Base-by-base conservation (phyloP, 92 coral and sea anemone genomes). In the Parazoanthus darwini region DNA sequence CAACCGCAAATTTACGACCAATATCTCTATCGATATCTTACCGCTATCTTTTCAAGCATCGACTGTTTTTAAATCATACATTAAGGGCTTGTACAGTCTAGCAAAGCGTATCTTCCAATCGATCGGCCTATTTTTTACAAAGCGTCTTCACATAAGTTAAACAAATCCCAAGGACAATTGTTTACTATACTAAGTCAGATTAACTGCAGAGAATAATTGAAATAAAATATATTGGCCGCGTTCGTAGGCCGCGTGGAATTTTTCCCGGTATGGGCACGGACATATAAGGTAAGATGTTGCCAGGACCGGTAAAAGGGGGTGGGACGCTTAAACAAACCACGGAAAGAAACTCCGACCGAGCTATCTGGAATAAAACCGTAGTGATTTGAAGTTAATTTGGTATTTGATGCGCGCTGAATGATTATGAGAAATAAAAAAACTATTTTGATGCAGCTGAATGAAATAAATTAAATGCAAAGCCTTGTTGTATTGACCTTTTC, bases 221-320 rank as follows among this genome's bases (percentile, higher is more conserved):
- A 80, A 56, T 58, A 35, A 22, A 23, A 5, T 59, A 80, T 80
- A 56, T 58, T 20, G 44, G 10, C 36, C 71, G 51, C 51, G 42
- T 29, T 29, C 33, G 33, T 8, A 48, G 51, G 51, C 51, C 51
- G 72, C 85, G 35, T 80, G 85, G 85, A 73, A 35, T 56, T 26
- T 80, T 80, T 10, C 16, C 77, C 77, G 13, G 35, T 33, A 33
- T 56, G 82, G 20, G 36, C 15, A 78, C 26, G 36, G 59, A 78
- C 85, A 56, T 80, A 80, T 80, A 80, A 56, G 85, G 85, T 58
- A 56, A 80, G 29, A 35, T 3, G 1, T 36, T 48, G 25, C 50
- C 36, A 37, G 58, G 23, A 50, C 85, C 72, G 51, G 73, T 37
- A 5, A 10, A 80, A 59, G 70, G 85, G 85, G 85, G 85, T 56